Evolutionary conservation across 2,797 vertebrate genomes (phyloP), one percentile per base, ranked within the genome.

Genomic region (Morelia viridis): DNA sequence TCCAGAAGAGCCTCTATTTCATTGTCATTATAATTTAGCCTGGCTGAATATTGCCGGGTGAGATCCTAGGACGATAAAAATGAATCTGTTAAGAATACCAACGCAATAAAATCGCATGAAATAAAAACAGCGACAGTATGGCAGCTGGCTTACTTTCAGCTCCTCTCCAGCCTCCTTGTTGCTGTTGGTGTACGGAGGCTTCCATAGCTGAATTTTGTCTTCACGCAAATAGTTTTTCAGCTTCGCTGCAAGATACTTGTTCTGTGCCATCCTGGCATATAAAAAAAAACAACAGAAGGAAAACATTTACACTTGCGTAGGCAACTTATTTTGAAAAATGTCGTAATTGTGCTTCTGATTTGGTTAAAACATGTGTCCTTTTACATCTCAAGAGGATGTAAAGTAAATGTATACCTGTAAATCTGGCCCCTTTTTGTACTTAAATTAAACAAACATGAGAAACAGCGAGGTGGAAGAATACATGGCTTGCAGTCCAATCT

Each of bases 131-230:
- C 35, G 2, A 46, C 12, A 93, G 57, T 3, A 91, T 60, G 93
- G 80, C 62, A 86, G 57, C 28, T 24, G 17, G 65, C 96, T 93
- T 97, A 99, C 99, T 98, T 98, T 98, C 89, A 99, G 94, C 68
- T 97, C 97, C 76, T 57, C 92, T 46, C 98, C 98, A 76, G 97
- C 97, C 95, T 97, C 97, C 85, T 97, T 97, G 53, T 96, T 94
- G 56, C 98, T 98, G 0, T 96, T 96, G 35, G 98, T 99, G 93
- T 98, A 99, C 0, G 99, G 99, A 31, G 98, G 98, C 57, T 98
- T 98, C 99, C 99, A 99, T 5, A 99, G 98, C 85, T 98, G 98
- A 96, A 99, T 98, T 95, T 97, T 98, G 91, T 99, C 98, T 95
- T 98, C 97, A 96, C 98, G 98, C 94, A 99, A 96, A 95, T 97